Percentiles rank a stretch among this genome's conserved stretches.
Conservation (phyloP, 53 echinoderm and acorn worm genomes). For the Holothuria scabra region DNA sequence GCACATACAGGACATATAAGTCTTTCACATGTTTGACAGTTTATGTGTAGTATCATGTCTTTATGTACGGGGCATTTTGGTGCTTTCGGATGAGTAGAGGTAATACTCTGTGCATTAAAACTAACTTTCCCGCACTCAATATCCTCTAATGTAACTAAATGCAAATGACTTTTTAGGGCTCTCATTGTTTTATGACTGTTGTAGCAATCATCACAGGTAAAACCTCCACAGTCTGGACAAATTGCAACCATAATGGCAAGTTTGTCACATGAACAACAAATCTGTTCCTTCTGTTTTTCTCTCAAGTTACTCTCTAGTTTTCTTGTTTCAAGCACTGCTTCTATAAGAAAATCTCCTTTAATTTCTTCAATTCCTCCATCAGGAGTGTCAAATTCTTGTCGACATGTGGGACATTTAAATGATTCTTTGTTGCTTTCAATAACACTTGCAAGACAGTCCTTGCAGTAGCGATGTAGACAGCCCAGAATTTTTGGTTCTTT, state of each 20-base stretch:
- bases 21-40: not conserved
- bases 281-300: not conserved
- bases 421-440: not conserved
- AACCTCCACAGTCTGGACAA: slow-evolving; percentile 12
- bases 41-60: not conserved
- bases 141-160: not conserved
- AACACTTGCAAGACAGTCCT: not conserved
- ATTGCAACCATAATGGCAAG: not conserved
- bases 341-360: not conserved
- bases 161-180: not conserved
- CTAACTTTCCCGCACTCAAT: not conserved
- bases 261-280: not conserved
- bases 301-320: not conserved
- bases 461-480: not conserved
- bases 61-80: not conserved
- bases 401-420: not conserved
- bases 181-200: not conserved
- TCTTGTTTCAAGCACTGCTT: not conserved
- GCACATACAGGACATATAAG: not conserved
- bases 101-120: not conserved
- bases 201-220: not conserved
- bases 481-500: not conserved
- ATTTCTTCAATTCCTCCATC: not conserved
- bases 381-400: not conserved
- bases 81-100: not conserved